Percentiles rank a stretch among this genome's conserved stretches.
Evolutionary conservation across 2,888 invertebrate genomes (phyloP).

Genomic region (Liodrosophila aerea): DNA sequence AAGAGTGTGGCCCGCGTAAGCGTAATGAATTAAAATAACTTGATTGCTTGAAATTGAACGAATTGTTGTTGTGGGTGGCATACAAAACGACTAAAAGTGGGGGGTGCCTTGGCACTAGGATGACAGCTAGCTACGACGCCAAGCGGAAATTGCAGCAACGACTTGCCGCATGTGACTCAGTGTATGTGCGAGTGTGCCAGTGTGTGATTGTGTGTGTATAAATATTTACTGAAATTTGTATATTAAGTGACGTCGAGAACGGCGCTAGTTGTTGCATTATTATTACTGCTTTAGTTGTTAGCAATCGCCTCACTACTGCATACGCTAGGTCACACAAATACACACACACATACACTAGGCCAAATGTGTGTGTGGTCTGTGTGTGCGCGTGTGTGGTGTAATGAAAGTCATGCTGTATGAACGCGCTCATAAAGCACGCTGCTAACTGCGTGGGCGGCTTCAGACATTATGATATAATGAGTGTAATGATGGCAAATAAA

Average conservation of each 20-base stretch:
- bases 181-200: not conserved
- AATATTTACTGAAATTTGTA: slow-evolving; percentile 78
- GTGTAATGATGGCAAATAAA: slow-evolving; percentile 13
- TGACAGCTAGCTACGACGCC: slow-evolving; percentile 41
- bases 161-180: not conserved
- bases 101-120: slow-evolving; percentile 22
- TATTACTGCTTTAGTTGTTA: slow-evolving; percentile 26
- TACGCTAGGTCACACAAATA: slow-evolving; percentile 27
- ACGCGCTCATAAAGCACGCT: slow-evolving; percentile 44
- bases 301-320: slow-evolving; percentile 37
- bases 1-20: slow-evolving; percentile 75
- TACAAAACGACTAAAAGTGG: not conserved
- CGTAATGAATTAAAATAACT: slow-evolving; percentile 78
- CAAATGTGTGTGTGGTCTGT: not conserved
- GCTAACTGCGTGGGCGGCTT: slow-evolving; percentile 47
- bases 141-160: slow-evolving; percentile 60
- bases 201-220: slow-evolving; percentile 34
- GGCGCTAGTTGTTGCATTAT: slow-evolving; percentile 44
- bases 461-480: not conserved
- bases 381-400: slow-evolving; percentile 23
- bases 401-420: slow-evolving; percentile 67
- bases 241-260: slow-evolving; percentile 69
- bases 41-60: slow-evolving; percentile 77
- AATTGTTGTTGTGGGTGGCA: slow-evolving; percentile 60
- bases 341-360: slow-evolving; percentile 21